Base-by-base conservation (phyloP, 2,797 vertebrate genomes). In the Aselliscus stoliczkanus region DNA sequence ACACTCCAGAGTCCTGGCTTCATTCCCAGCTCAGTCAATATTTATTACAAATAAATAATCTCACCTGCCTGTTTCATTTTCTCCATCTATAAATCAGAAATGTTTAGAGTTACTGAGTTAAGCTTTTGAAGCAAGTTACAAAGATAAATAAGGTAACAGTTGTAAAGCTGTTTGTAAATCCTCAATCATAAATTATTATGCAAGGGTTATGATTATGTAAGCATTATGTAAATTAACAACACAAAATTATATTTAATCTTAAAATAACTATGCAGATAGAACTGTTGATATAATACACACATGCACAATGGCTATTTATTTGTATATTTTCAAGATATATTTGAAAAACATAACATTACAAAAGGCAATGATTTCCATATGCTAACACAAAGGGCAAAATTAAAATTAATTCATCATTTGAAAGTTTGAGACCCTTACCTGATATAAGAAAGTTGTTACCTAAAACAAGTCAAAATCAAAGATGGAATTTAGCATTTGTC, bases 51-150 rank as follows among this genome's bases (percentile, higher is more conserved):
- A 88, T 95, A 96, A 97, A 96, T 94, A 95, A 97, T 95, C 39
- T 96, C 92, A 97, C 94, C 92, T 96, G 96, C 84, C 94, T 96
- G 64, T 97, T 97, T 96, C 87, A 80, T 84, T 96, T 96, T 96
- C 56, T 64, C 31, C 60, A 64, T 84, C 67, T 94, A 96, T 97
- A 97, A 96, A 97, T 97, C 83, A 97, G 44, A 96, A 93, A 81
- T 69, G 65, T 56, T 96, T 69, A 37, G 65, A 87, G 72, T 96
- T 90, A 90, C 37, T 77, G 73, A 44, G 56, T 60, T 96, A 96
- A 95, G 70, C 54, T 50, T 23, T 93, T n/a, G 77, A 52, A 94
- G 39, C 50, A 91, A 94, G 54, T 69, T 95, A 75, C 72, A 81
- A 97, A 90, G 42, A 94, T 95, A 87, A 97, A 81, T 31, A 91